phyloP scores from a whole-genome alignment of 2,113 vertebrate species.

The Bettongia penicillata region DNA sequence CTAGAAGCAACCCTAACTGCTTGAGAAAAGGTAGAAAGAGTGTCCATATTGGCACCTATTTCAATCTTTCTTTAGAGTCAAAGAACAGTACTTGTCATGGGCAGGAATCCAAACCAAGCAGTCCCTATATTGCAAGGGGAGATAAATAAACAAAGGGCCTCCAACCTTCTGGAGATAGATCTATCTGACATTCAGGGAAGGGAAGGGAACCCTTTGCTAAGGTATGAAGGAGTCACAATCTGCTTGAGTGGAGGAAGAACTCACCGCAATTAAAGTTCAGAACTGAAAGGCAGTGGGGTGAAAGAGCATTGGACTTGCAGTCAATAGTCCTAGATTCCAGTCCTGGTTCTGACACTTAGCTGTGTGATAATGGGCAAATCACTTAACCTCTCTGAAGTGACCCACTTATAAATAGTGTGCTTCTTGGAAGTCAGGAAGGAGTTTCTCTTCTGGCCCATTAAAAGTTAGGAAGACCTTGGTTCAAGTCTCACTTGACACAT shows the following conservation, averaged over 20 bases:
- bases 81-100: not conserved
- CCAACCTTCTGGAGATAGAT: not conserved
- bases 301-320: not conserved
- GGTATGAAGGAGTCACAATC: not conserved
- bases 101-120: not conserved
- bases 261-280: not conserved
- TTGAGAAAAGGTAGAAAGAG: not conserved
- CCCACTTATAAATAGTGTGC: not conserved
- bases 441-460: not conserved
- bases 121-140: not conserved
- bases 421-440: not conserved
- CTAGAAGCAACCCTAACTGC: fast-evolving
- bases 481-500: not conserved
- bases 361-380: not conserved
- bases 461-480: not conserved
- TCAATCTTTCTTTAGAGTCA: not conserved
- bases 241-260: not conserved
- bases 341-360: not conserved
- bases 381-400: not conserved
- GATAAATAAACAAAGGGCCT: not conserved
- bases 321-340: not conserved
- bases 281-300: not conserved
- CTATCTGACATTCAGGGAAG: not conserved
- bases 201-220: not conserved
- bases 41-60: not conserved